phyloP scores from a whole-genome alignment of 2,797 vertebrate species.

The Gymnothorax javanicus region DNA sequence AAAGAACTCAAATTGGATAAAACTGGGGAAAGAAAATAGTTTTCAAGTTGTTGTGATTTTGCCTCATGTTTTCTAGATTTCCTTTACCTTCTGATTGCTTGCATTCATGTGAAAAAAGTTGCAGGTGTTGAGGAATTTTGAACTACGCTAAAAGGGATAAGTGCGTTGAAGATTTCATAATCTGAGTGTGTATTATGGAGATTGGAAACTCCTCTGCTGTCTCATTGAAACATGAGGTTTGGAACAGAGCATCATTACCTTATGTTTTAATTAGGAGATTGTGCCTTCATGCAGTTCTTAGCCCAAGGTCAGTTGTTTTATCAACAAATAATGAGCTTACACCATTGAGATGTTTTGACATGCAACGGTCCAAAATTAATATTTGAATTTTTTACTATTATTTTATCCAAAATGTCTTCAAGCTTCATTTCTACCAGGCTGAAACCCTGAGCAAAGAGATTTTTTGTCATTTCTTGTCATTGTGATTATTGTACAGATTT shows the following conservation, averaged over 20 bases:
- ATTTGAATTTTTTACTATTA: background rate
- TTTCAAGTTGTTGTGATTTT: background rate
- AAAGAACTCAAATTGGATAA: background rate
- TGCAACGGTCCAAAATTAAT: background rate
- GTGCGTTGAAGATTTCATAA: background rate
- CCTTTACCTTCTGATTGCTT: background rate
- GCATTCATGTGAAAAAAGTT: background rate
- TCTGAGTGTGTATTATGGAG: background rate
- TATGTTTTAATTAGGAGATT: background rate
- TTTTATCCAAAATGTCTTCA: too few relatives aligned
- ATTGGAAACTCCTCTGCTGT: background rate
- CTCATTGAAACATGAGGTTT: background rate
- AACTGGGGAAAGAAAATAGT: background rate
- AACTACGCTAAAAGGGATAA: background rate
- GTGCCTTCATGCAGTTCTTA: background rate
- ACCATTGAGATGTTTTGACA: background rate
- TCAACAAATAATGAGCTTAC: background rate
- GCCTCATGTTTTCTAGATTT: background rate
- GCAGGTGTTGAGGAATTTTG: background rate
- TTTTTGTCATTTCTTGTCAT: background rate
- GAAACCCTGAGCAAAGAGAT: background rate
- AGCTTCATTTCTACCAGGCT: background rate
- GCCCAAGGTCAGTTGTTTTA: background rate
- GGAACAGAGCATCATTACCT: background rate
- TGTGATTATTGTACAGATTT: background rate